Evolutionary conservation across 35 echinoderm and acorn worm genomes (phyloP).

Genomic region (Lytechinus variegatus): DNA sequence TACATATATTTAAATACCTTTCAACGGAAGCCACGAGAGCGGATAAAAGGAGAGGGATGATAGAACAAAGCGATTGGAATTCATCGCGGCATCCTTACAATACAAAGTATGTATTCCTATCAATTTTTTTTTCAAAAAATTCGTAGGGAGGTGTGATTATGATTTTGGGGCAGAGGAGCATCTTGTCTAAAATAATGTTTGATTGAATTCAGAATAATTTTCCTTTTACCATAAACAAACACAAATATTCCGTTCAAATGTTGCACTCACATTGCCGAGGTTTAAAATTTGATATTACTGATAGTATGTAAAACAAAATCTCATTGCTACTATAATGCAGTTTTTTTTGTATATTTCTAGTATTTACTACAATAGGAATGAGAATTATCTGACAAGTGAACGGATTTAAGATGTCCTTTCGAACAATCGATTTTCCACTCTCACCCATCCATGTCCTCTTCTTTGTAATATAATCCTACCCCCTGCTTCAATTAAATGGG

Average conservation of each 20-base stretch:
- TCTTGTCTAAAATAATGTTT: no score
- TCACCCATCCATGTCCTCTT: not conserved
- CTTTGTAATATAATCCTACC: not conserved
- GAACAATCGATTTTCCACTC: not conserved
- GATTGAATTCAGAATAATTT: no score
- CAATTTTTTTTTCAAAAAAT: not conserved
- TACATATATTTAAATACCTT: conserved; percentile 94
- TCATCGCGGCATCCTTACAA: conserved; percentile 60
- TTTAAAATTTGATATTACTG: no score
- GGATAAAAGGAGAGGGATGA: conserved; percentile 80
- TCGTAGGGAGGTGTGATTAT: not conserved
- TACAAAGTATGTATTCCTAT: conserved; percentile 57
- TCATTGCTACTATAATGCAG: no score
- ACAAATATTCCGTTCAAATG: no score
- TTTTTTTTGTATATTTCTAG: no score
- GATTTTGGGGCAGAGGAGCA: not conserved
- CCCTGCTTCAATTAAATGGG: not conserved
- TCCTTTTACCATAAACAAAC: no score
- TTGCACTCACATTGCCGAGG: no score
- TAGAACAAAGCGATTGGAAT: conserved; percentile 64
- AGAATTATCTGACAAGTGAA: not conserved
- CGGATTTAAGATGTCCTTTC: not conserved
- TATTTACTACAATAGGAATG: not conserved
- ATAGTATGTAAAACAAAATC: no score
- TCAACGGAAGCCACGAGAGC: conserved; percentile 76